Conservation (phyloP, 2,888 invertebrate species). For the Noctua pronuba region DNA sequence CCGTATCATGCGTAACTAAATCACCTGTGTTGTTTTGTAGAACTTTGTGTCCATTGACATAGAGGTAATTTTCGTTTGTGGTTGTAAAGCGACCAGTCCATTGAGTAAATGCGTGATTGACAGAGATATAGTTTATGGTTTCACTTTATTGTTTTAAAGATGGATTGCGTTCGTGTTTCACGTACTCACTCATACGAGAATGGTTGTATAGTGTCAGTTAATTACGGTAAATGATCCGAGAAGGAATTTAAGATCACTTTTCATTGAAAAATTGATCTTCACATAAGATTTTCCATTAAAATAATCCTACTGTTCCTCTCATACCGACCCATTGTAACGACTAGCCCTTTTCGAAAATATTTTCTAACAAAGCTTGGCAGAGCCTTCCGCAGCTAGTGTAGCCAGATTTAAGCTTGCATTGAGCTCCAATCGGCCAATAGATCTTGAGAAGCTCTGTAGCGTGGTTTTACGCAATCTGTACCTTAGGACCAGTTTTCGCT, state of each 20-base stretch:
- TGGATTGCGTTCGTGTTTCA: conserved; percentile 54
- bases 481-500: not conserved
- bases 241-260: conserved; percentile 20
- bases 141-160: conserved; percentile 65
- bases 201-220: conserved; percentile 4
- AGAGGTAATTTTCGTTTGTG: conserved; percentile 41
- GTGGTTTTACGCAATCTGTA: not conserved
- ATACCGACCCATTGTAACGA: not conserved
- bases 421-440: conserved; percentile 9
- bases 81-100: conserved; percentile 41
- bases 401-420: conserved; percentile 5
- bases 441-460: conserved; percentile 17
- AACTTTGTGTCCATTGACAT: rapidly evolving
- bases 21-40: conserved; percentile 21
- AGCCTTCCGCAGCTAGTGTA: not conserved
- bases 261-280: not conserved
- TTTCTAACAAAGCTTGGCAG: conserved; percentile 23
- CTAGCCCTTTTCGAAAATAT: not conserved
- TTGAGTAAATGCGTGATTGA: conserved; percentile 67
- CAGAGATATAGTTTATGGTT: conserved; percentile 63
- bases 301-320: not conserved
- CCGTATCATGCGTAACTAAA: conserved; percentile 54
- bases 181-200: conserved; percentile 52
- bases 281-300: not conserved
- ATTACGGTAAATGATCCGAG: conserved; percentile 6